Percentiles rank a stretch among this genome's conserved stretches.
Evolutionary conservation across 2,888 invertebrate species (phyloP).

Genomic region (Nymphalis polychloros): DNA sequence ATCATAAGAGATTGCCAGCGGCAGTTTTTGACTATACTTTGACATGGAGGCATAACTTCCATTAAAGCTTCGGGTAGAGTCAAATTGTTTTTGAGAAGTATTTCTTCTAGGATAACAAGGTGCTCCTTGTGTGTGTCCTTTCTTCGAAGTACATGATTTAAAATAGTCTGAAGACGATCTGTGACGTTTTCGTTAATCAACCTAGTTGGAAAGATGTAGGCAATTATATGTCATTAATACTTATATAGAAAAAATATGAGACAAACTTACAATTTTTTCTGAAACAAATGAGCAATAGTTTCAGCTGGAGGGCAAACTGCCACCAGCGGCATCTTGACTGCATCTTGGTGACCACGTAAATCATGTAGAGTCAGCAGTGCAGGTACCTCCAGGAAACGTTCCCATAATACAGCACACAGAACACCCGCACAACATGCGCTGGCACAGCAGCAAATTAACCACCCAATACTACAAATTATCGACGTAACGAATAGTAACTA

Average conservation of each 20-base stretch:
- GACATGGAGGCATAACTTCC: slow-evolving; percentile 52
- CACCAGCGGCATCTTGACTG: slow-evolving; percentile 50
- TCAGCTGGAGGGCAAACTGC: slow-evolving; percentile 57
- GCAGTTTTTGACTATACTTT: slow-evolving; percentile 50
- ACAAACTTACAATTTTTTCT: slow-evolving; percentile 51
- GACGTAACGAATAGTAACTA: not conserved
- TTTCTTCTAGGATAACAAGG: slow-evolving; percentile 48
- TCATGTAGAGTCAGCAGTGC: slow-evolving; percentile 57
- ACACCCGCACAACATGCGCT: slow-evolving; percentile 65
- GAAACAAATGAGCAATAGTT: slow-evolving; percentile 46
- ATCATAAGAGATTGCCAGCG: slow-evolving; percentile 52
- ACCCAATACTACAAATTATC: slow-evolving; percentile 49
- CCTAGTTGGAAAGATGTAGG: slow-evolving; percentile 29
- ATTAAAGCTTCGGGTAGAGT: slow-evolving; percentile 53
- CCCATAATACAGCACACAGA: slow-evolving; percentile 67
- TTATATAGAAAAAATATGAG: not conserved
- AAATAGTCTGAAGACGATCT: slow-evolving; percentile 44
- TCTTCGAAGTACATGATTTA: slow-evolving; percentile 50
- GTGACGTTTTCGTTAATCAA: slow-evolving; percentile 39
- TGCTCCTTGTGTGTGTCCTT: slow-evolving; percentile 45
- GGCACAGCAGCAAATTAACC: slow-evolving; percentile 60
- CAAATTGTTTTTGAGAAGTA: slow-evolving; percentile 49
- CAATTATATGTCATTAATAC: not conserved
- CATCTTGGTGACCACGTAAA: slow-evolving; percentile 29
- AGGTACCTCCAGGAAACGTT: slow-evolving; percentile 62